These are phyloP conservation scores for Camelus dromedarius DNA, from an alignment of 2,113 vertebrate genomes.

Conservation along the genomic window DNA sequence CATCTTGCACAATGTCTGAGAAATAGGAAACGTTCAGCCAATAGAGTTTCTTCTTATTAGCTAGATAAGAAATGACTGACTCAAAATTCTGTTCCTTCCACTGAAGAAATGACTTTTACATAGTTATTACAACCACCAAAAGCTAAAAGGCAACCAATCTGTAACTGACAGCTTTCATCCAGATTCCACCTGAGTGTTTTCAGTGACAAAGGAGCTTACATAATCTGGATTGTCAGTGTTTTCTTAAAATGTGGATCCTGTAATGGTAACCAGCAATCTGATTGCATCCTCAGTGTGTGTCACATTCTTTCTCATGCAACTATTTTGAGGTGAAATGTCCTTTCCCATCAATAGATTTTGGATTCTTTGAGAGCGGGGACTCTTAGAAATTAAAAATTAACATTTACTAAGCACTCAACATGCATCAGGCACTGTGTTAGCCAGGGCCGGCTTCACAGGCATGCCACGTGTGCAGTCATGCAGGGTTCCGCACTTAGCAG, in stretches of 20 bases:
- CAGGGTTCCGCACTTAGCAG: neutral
- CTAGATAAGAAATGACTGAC: neutral
- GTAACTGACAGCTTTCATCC: slow-evolving; percentile 3
- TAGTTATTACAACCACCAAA: slow-evolving; percentile 39
- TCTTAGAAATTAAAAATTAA: slow-evolving; percentile 28
- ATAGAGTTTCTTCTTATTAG: neutral
- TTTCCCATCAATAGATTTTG: slow-evolving; percentile 16
- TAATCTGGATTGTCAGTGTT: neutral
- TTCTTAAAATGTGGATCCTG: slow-evolving; percentile 6
- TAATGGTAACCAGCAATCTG: neutral
- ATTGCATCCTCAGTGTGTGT: neutral
- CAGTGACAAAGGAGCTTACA: neutral
- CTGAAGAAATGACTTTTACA: neutral
- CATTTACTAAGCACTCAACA: neutral
- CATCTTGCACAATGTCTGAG: neutral
- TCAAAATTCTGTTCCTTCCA: slow-evolving; percentile 24
- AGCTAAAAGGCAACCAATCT: slow-evolving; percentile 26
- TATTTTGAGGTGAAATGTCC: slow-evolving; percentile 36
- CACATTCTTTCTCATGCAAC: neutral
- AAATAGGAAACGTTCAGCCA: slow-evolving; percentile 5
- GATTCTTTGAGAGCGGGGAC: neutral
- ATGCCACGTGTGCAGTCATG: neutral
- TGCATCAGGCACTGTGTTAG: neutral
- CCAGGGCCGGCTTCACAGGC: neutral
- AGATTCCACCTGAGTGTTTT: neutral